Evolutionary conservation across 2,888 invertebrate species (phyloP), one percentile per base, ranked within the genome.

Genomic region (Nomada hirtipes): DNA sequence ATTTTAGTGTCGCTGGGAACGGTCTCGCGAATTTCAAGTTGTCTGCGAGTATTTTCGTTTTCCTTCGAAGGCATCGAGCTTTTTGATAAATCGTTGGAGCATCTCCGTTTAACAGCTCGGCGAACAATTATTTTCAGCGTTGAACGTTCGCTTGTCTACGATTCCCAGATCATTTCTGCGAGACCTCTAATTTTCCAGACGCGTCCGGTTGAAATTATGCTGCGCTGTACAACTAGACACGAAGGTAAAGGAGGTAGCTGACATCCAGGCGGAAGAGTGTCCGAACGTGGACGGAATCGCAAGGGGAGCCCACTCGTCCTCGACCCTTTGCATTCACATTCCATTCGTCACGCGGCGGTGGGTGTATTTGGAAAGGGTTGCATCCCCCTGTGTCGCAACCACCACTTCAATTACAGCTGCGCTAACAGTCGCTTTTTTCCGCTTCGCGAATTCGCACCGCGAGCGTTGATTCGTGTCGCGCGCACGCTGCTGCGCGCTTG

Each of bases 271-370:
- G 71, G 79, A 85, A 85, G 83, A 82, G 88, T 79, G 82, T 80
- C 79, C 77, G 86, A 71, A 89, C 90, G 89, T 89, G 89, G 81
- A 85, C 75, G 75, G 89, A 89, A 89, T 89, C 78, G 76, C 85
- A 71, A 88, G 84, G 81, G 83, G 76, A 73, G 85, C 23, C 71
- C 71, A 23, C 70, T 53, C 74, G 73, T 76, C 67, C 72, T 67
- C 82, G 75, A 76, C 68, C 71, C 79, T 79, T 76, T 84, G 64
- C 87, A 84, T 89, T 88, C 86, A 88, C 88, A 89, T 89, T 88
- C 82, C 78, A 77, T 73, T 82, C 87, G 80, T 53, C 71, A 71
- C 70, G 71, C 57, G 73, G 53, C 47, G 29, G 68, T 52, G 73
- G 74, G 76, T 79, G 80, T 82, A 79, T 82, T 81, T 81, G 76